Base-by-base conservation (phyloP, 2,888 invertebrate species). In the Scaptomyza caliginosa region DNA sequence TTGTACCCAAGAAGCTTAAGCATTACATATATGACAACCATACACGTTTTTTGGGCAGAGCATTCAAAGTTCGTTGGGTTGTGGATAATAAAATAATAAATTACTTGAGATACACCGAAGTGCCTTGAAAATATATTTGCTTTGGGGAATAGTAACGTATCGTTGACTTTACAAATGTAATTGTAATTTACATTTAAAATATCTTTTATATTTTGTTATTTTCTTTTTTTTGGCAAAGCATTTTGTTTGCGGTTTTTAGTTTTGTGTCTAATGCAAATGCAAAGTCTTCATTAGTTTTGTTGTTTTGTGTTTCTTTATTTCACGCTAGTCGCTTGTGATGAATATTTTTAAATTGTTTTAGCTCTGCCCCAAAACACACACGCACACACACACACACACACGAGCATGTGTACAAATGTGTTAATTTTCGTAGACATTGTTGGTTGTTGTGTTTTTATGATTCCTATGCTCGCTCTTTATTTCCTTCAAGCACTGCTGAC, bases 331-430 rank as follows among this genome's bases (percentile, higher is more conserved):
- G 49, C 50, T 55, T 16, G 16, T 34, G 60, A 75, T 54, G 66
- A 77, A 67, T 65, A 78, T 82, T 75, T 81, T 77, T 51, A 72
- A 78, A 79, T 70, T 70, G 75, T 26, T 75, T 84, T 40, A 55
- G 39, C 45, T 38, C 48, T 75, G 69, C 62, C 58, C 64, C 57
- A 46, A 67, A 73, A 32, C 3, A 13, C 32, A n/a, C 2, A 30
- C n/a, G n/a, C n/a, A n/a, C n/a, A n/a, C n/a, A n/a, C n/a, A n/a
- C n/a, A n/a, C n/a, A n/a, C n/a, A n/a, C n/a, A n/a, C n/a, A n/a
- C n/a, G n/a, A n/a, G n/a, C n/a, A n/a, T n/a, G n/a, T n/a, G n/a
- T n/a, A n/a, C n/a, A 32, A 79, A 68, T 86, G 86, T 80, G 80
- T 86, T 81, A 83, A 81, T 86, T 79, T 86, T 65, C 34, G 32